phyloP scores from a whole-genome alignment of 1,140 invertebrate genomes.

The Trachymyrmex cornetzi region DNA sequence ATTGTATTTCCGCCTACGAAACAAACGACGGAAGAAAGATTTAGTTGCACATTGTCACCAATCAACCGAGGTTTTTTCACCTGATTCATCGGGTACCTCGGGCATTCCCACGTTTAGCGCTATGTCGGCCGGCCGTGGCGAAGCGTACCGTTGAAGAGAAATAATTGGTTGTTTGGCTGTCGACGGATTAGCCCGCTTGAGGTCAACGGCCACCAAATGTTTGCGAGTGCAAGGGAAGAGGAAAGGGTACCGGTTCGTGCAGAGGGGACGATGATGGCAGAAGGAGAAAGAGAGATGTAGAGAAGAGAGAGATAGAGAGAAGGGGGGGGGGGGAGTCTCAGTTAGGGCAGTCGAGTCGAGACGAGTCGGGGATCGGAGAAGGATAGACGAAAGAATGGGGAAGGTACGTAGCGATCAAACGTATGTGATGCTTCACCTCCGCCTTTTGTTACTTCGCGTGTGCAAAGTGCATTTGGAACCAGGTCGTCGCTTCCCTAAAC shows the following conservation, averaged over 20 bases:
- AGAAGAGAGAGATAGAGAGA: constrained; percentile 48
- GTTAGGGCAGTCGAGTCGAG: background rate
- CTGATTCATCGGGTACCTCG: constrained; percentile 57
- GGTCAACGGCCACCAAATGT: constrained; percentile 85
- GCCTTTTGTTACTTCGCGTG: constrained; percentile 75
- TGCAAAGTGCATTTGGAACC: constrained; percentile 82
- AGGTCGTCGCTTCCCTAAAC: constrained; percentile 70
- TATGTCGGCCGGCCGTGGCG: constrained; percentile 63
- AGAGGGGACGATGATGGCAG: constrained; percentile 46
- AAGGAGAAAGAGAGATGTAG: constrained; percentile 45
- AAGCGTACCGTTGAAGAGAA: constrained; percentile 77
- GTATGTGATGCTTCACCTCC: constrained; percentile 59
- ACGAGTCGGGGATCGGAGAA: constrained; percentile 1
- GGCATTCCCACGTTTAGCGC: constrained; percentile 71
- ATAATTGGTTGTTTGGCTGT: constrained; percentile 84
- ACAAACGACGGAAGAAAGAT: background rate
- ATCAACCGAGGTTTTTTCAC: constrained; percentile 69
- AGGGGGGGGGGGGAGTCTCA: constrained; percentile 20
- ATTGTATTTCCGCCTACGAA: background rate
- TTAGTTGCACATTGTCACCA: background rate
- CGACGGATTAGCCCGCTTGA: constrained; percentile 83
- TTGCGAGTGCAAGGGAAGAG: constrained; percentile 81
- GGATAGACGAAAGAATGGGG: constrained; percentile 26
- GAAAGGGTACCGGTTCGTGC: constrained; percentile 73
- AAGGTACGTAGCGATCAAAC: constrained; percentile 47